These are phyloP conservation scores for Apodemus speciosus DNA, from an alignment of 2,113 vertebrate species.

Conservation along the genomic window DNA sequence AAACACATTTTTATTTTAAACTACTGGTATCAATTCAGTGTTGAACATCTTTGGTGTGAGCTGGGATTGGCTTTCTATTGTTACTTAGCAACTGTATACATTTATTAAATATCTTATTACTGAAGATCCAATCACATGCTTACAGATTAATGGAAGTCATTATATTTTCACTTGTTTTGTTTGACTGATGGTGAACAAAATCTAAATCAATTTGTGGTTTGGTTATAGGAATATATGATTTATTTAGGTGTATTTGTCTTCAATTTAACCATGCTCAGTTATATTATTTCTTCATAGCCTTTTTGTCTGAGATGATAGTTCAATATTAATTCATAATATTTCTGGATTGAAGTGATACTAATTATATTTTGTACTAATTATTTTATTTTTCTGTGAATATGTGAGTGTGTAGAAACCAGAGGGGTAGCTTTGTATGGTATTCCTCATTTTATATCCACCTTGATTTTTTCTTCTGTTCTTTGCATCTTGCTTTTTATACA, in stretches of 20 bases:
- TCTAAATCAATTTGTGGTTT: neutral
- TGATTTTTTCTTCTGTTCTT: neutral
- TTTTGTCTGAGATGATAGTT: neutral
- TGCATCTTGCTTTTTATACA: neutral
- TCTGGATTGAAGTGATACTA: neutral
- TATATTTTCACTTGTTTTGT: conserved; percentile 5
- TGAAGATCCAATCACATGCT: neutral
- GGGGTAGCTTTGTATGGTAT: neutral
- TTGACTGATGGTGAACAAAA: conserved; percentile 9
- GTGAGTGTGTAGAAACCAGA: neutral
- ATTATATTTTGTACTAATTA: neutral
- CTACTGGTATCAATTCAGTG: conserved; percentile 8
- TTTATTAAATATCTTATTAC: conserved; percentile 51
- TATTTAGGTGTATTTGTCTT: neutral
- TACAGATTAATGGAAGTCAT: neutral
- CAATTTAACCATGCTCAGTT: neutral
- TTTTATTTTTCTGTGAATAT: neutral
- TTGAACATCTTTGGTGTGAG: neutral
- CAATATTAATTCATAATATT: neutral
- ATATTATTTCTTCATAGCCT: neutral
- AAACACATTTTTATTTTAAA: conserved; percentile 43
- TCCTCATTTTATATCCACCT: neutral
- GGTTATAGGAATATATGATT: neutral
- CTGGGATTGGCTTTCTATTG: conserved; percentile 47
- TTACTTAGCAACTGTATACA: conserved; percentile 52